These are phyloP conservation scores for Cynaeus angustus DNA, from an alignment of 2,888 invertebrate genomes.

Conservation along the genomic window DNA sequence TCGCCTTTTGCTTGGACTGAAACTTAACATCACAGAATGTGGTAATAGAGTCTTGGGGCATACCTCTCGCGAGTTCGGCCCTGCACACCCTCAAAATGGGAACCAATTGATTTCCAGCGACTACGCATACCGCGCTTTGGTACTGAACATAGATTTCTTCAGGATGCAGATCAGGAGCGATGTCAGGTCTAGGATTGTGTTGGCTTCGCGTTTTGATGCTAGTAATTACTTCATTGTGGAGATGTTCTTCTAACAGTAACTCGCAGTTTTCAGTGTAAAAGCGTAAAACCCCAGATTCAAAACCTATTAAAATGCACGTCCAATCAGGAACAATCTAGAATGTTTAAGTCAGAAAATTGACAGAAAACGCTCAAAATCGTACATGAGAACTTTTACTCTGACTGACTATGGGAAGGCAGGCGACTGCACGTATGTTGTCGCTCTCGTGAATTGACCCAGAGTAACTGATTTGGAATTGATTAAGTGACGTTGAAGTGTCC, in stretches of 20 bases:
- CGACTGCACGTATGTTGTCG: constrained; percentile 72
- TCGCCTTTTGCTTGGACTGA: constrained; percentile 82
- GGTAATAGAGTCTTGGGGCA: neutral
- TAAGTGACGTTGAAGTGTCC: constrained; percentile 73
- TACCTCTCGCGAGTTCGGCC: constrained; percentile 87
- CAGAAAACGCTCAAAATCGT: constrained; percentile 13
- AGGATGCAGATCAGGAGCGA: constrained; percentile 65
- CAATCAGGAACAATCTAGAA: constrained; percentile 86
- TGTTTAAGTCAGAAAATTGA: constrained; percentile 4
- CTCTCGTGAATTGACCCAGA: constrained; percentile 74
- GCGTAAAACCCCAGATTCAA: constrained; percentile 86
- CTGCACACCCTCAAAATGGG: constrained; percentile 86
- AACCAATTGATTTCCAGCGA: constrained; percentile 86
- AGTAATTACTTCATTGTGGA: constrained; percentile 87
- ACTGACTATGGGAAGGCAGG: constrained; percentile 73
- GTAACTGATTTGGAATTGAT: constrained; percentile 75
- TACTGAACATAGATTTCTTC: constrained; percentile 87
- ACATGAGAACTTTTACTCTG: constrained; percentile 68
- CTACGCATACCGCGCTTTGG: constrained; percentile 81
- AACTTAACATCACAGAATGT: constrained; percentile 20
- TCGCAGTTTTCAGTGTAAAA: constrained; percentile 94
- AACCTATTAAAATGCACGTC: constrained; percentile 93
- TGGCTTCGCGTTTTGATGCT: constrained; percentile 86
- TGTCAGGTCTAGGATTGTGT: constrained; percentile 71
- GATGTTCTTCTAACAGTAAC: constrained; percentile 85